Conservation (phyloP, 2,888 invertebrate genomes). For the Teleiodes luculella region DNA sequence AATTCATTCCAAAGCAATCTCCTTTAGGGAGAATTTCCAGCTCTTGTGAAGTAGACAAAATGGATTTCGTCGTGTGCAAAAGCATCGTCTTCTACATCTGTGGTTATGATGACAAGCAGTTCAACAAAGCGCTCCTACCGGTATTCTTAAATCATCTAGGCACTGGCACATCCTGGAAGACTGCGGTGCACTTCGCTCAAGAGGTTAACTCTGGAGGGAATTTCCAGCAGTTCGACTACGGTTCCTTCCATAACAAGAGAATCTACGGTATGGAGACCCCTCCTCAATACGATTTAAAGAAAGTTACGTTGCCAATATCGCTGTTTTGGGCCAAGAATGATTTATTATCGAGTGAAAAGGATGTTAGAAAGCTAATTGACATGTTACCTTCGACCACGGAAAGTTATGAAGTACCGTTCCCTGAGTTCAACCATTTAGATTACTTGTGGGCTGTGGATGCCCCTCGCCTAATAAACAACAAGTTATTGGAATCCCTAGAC, state of each 20-base stretch:
- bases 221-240: constrained; percentile 85
- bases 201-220: constrained; percentile 68
- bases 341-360: constrained; percentile 82
- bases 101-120: constrained; percentile 84
- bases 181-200: constrained; percentile 83
- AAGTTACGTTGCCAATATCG: constrained; percentile 79
- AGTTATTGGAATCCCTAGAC: constrained; percentile 54
- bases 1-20: constrained; percentile 84
- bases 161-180: constrained; percentile 86
- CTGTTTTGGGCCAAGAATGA: constrained; percentile 85
- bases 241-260: constrained; percentile 71
- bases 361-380: constrained; percentile 72
- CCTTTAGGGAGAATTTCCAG: constrained; percentile 76
- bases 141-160: constrained; percentile 83
- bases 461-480: constrained; percentile 76
- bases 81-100: constrained; percentile 84
- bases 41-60: constrained; percentile 74
- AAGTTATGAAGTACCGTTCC: constrained; percentile 75
- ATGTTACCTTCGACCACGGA: constrained; percentile 69
- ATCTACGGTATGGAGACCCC: constrained; percentile 78
- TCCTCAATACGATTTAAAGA: constrained; percentile 80
- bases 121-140: constrained; percentile 84
- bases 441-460: constrained; percentile 83
- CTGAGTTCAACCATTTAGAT: constrained; percentile 85
- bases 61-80: constrained; percentile 81